phyloP scores from a whole-genome alignment of 1,140 invertebrate genomes.

The Trichoplusia ni region DNA sequence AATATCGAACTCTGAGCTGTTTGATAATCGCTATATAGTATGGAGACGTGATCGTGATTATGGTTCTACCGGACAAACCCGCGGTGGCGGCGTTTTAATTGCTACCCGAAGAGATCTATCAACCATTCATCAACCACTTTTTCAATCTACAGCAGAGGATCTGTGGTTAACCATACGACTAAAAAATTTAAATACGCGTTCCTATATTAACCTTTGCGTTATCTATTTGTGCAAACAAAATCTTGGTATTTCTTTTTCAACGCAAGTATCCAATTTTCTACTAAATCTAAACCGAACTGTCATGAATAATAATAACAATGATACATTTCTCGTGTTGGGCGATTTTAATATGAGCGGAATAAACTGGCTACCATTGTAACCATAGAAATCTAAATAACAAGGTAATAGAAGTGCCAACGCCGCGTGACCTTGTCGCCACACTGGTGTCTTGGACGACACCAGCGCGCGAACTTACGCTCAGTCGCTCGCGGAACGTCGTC shows the following conservation, averaged over 20 bases:
- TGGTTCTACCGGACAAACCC: slow-evolving; percentile 22
- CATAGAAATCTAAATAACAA: too few relatives aligned
- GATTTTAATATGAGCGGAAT: too few relatives aligned
- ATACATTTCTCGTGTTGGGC: background rate
- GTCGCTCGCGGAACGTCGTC: too few relatives aligned
- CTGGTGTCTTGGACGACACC: too few relatives aligned
- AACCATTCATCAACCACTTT: background rate
- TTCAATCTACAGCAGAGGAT: slow-evolving; percentile 33
- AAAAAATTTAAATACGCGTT: background rate
- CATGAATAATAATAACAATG: background rate
- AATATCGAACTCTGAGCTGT: slow-evolving; percentile 33
- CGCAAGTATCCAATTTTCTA: background rate
- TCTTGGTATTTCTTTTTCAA: background rate
- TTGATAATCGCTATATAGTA: slow-evolving; percentile 36
- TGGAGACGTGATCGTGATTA: slow-evolving; percentile 42
- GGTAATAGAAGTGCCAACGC: too few relatives aligned
- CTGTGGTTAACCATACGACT: slow-evolving; percentile 23
- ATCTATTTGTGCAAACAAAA: slow-evolving; percentile 16
- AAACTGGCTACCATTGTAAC: background rate
- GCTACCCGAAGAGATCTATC: slow-evolving; percentile 22
- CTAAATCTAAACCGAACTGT: background rate
- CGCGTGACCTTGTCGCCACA: too few relatives aligned
- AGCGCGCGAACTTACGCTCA: too few relatives aligned
- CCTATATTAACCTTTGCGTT: background rate
- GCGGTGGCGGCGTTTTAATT: slow-evolving; percentile 36